phyloP scores from a whole-genome alignment of 2,113 vertebrate genomes.

The Eurypyga helias region DNA sequence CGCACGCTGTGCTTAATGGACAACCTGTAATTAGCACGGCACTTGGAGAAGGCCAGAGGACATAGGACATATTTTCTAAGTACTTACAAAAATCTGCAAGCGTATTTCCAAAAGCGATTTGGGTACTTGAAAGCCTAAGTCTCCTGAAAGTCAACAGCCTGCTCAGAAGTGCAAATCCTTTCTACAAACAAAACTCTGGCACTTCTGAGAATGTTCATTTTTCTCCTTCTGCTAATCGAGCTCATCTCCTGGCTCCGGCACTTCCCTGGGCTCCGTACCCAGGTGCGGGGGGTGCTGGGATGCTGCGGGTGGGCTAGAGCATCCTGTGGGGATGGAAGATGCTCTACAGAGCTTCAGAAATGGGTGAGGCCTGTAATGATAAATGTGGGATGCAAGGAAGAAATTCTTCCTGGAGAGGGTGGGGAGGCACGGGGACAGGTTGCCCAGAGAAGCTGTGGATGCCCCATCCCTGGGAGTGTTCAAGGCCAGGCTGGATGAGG shows the following conservation, averaged over 20 bases:
- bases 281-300: accelerated
- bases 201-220: not conserved
- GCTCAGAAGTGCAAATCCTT: slow-evolving; percentile 44
- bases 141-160: slow-evolving; percentile 35
- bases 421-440: too few relatives aligned
- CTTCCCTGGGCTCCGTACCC: not conserved
- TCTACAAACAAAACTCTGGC: slow-evolving; percentile 25
- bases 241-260: not conserved
- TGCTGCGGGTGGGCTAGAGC: not conserved
- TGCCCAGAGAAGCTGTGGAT: too few relatives aligned
- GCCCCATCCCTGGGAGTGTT: too few relatives aligned
- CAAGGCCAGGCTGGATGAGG: too few relatives aligned
- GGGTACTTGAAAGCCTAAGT: not conserved
- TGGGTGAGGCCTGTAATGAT: not conserved
- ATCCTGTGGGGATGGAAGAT: not conserved
- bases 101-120: not conserved
- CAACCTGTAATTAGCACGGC: not conserved
- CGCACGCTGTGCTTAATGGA: not conserved
- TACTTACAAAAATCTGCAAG: not conserved
- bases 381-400: not conserved
- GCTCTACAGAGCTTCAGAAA: not conserved
- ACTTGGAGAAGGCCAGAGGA: not conserved
- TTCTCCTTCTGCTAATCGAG: not conserved
- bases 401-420: too few relatives aligned
- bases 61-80: not conserved